Percentiles rank a stretch among this genome's conserved stretches.
phyloP scores from a whole-genome alignment of 2,888 invertebrate genomes.

The Girardia tigrina region DNA sequence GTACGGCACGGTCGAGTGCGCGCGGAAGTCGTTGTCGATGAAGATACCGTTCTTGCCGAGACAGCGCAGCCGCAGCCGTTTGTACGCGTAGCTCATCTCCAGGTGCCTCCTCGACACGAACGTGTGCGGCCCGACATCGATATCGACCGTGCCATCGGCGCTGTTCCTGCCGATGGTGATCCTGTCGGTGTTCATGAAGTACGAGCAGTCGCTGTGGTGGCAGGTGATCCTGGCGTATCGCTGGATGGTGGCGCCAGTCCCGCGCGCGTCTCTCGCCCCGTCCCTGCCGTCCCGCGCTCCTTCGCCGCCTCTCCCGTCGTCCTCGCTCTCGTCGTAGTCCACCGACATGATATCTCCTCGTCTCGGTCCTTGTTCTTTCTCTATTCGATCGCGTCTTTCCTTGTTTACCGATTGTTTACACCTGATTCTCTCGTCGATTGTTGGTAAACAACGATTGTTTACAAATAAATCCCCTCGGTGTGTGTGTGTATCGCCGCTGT shows the following conservation, averaged over 20 bases:
- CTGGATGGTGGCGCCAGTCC: neutral
- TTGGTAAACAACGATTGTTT: slow-evolving; percentile 5
- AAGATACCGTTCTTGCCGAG: slow-evolving; percentile 38
- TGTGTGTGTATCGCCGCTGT: no score
- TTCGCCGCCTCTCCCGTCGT: no score
- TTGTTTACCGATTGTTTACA: slow-evolving; percentile 10
- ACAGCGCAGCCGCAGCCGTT: slow-evolving; percentile 33
- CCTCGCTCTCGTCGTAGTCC: neutral
- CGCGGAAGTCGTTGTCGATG: slow-evolving; percentile 37
- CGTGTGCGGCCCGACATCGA: slow-evolving; percentile 93
- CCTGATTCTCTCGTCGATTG: no score
- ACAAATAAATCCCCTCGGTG: neutral
- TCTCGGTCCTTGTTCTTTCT: neutral
- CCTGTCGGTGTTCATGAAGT: slow-evolving; percentile 13
- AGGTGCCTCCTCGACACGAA: slow-evolving; percentile 87
- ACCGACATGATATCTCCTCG: neutral
- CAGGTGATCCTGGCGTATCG: neutral
- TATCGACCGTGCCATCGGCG: slow-evolving; percentile 86
- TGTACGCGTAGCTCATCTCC: slow-evolving; percentile 60
- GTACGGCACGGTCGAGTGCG: slow-evolving; percentile 18
- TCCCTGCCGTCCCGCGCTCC: no score
- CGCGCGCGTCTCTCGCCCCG: no score
- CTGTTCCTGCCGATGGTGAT: slow-evolving; percentile 76
- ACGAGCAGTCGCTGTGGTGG: neutral
- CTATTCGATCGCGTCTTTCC: neutral